Percentiles rank a stretch among this genome's conserved stretches.
Evolutionary conservation across 92 coral and sea anemone genomes (phyloP).

Genomic region (Ricordea florida): DNA sequence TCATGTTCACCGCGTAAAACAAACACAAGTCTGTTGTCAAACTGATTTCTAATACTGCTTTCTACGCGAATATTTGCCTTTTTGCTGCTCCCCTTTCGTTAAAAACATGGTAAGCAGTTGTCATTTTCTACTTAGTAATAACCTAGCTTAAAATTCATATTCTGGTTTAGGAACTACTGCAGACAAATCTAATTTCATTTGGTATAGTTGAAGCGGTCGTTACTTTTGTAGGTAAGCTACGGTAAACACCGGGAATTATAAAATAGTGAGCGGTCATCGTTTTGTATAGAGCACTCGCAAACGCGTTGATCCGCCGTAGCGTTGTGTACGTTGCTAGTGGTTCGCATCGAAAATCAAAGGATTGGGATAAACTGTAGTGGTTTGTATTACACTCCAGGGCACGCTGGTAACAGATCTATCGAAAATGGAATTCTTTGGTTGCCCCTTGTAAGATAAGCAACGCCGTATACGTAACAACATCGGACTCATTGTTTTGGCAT

Average conservation of each 20-base stretch:
- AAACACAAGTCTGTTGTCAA: conserved; percentile 44
- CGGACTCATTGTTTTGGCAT: too few relatives aligned
- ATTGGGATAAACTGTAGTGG: neutral
- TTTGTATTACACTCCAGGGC: neutral
- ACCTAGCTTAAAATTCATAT: neutral
- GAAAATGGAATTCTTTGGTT: conserved; percentile 35
- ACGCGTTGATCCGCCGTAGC: conserved; percentile 16
- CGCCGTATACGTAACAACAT: too few relatives aligned
- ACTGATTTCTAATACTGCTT: neutral
- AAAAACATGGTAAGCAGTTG: conserved; percentile 27
- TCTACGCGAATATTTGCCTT: neutral
- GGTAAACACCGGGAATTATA: conserved; percentile 51
- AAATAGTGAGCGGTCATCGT: conserved; percentile 12
- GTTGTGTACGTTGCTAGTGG: neutral
- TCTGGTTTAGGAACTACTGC: neutral
- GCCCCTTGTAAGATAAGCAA: conserved; percentile 24
- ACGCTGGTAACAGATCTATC: neutral
- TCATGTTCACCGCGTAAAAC: conserved; percentile 73
- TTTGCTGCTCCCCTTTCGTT: neutral
- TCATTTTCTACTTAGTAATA: neutral
- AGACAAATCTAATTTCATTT: conserved; percentile 19
- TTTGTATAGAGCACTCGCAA: conserved; percentile 11
- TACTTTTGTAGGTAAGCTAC: conserved; percentile 7
- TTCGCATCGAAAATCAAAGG: neutral
- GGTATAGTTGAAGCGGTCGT: neutral